Conservation (phyloP, 2,113 vertebrate genomes). For the Callocephalon fimbriatum region DNA sequence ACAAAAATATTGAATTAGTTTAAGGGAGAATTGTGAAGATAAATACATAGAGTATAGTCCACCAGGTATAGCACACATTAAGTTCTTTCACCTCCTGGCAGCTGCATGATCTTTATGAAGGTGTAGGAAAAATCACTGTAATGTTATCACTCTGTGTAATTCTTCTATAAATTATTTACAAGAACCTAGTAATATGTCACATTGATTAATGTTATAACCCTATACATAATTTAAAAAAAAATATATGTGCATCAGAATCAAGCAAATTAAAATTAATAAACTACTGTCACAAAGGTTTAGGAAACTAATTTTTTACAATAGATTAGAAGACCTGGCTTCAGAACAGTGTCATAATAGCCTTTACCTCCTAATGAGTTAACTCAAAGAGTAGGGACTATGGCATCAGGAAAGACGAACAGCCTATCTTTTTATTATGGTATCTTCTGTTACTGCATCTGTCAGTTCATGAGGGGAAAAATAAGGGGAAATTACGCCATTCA, state of each 20-base stretch:
- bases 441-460: not conserved
- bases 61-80: not conserved
- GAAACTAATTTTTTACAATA: slow-evolving; percentile 4
- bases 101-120: slow-evolving; percentile 38
- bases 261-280: not conserved
- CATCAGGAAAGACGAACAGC: not conserved
- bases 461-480: not conserved
- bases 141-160: slow-evolving; percentile 56
- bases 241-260: slow-evolving; percentile 1
- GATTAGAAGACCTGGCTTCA: not conserved
- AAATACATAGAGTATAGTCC: not conserved
- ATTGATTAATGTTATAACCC: not conserved
- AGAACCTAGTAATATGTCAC: slow-evolving; percentile 26
- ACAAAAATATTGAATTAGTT: not conserved
- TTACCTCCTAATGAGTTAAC: not conserved
- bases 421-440: not conserved
- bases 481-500: not conserved
- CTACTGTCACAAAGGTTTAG: not conserved
- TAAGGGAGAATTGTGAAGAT: not conserved
- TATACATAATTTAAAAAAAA: slow-evolving; percentile 59
- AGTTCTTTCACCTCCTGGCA: not conserved
- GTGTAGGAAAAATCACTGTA: slow-evolving; percentile 49
- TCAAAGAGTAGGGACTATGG: not conserved
- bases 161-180: slow-evolving; percentile 62
- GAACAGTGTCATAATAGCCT: not conserved